These are phyloP conservation scores for Poeciliopsis prolifica DNA, from an alignment of 2,113 vertebrate genomes.

Conservation along the genomic window DNA sequence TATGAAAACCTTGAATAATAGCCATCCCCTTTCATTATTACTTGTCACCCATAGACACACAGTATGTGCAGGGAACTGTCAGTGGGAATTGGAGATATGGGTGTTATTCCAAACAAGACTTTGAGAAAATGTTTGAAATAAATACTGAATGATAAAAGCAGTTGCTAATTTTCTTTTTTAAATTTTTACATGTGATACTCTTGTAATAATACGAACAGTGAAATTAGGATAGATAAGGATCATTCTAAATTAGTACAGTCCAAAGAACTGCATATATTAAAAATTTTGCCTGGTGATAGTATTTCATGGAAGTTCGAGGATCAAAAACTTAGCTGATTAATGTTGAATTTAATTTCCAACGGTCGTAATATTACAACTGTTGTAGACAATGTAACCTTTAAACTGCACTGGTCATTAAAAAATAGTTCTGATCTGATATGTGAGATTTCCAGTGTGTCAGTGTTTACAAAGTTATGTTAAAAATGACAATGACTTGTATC, in stretches of 20 bases:
- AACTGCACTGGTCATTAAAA: neutral
- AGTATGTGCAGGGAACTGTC: constrained; percentile 16
- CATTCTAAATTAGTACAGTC: neutral
- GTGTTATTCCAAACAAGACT: constrained; percentile 5
- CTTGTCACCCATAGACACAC: constrained; percentile 36
- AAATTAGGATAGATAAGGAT: neutral
- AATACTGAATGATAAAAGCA: constrained; percentile 10
- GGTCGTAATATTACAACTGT: neutral
- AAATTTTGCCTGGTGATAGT: neutral
- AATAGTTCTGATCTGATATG: neutral
- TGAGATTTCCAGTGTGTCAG: neutral
- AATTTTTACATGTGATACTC: neutral
- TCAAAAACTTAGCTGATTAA: neutral
- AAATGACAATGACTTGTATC: too few relatives aligned
- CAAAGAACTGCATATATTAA: neutral
- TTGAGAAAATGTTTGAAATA: neutral
- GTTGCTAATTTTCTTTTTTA: neutral
- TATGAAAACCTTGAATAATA: constrained; percentile 61
- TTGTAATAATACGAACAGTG: neutral
- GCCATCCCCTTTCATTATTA: constrained; percentile 37
- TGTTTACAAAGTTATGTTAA: too few relatives aligned
- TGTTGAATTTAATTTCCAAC: neutral
- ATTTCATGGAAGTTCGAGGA: neutral
- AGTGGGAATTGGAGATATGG: constrained; percentile 7
- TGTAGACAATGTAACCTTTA: neutral